Base-by-base conservation (phyloP, 2,797 vertebrate genomes). In the Crossoptilon crossoptilon region DNA sequence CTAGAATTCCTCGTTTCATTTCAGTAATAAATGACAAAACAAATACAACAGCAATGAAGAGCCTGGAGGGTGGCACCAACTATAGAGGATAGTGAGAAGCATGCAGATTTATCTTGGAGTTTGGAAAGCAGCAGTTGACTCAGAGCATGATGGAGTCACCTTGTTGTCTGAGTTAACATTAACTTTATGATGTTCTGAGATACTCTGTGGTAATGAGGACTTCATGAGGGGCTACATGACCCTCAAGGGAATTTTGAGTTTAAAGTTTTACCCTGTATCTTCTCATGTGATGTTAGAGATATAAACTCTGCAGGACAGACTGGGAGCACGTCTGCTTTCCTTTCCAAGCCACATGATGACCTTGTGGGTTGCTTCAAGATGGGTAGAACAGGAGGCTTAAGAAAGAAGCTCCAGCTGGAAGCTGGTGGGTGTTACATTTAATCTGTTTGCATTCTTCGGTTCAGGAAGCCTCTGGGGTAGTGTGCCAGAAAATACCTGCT, bases 131-230 rank as follows among this genome's bases (percentile, higher is more conserved):
- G 66, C 44, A 63, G 16, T 33, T 76, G 18, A 49, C 15, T 75
- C 46, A 48, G 60, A 71, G 41, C 59, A 75, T 31, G 35, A 48
- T 14, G 64, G 19, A 41, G 19, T 74, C 66, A 27, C 37, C 44
- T 88, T 0, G 0, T 27, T 51, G 8, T 17, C 48, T 39, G 43
- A 76, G 76, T 46, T 49, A 51, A 55, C 7, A 6, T 2, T 21
- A 66, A 31, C 17, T 80, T 72, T 53, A 56, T 39, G 64, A 95
- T 76, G 87, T 77, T 88, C 91, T 81, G 18, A 68, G 89, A 88
- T 70, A 62, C 41, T 88, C 82, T 33, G 66, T 82, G 35, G 70
- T 53, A 37, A 37, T 74, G 26, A 94, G 92, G 91, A 89, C 60
- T 90, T 83, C 19, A 9, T 64, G 55, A 86, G 48, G 29, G 67